Percentiles rank a stretch among this genome's conserved stretches.
phyloP scores from a whole-genome alignment of 2,797 vertebrate species.

The Falco peregrinus region DNA sequence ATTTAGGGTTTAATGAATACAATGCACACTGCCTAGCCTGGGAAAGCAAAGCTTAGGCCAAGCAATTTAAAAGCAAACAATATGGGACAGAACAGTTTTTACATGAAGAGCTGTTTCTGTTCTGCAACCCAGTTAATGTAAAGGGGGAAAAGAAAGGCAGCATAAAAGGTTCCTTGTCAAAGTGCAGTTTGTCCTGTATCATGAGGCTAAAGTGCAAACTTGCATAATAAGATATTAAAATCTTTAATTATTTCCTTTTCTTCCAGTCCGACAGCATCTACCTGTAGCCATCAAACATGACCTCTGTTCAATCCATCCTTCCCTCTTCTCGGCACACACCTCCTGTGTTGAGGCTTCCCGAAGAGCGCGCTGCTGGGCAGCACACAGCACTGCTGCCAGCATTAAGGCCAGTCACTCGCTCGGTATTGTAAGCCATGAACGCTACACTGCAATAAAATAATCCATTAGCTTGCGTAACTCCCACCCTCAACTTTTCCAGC shows the following conservation, averaged over 20 bases:
- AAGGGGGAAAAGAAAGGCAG: background rate
- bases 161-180: background rate
- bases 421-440: accelerated
- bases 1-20: background rate
- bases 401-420: background rate
- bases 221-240: background rate
- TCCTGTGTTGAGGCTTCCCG: accelerated
- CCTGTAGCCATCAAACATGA: background rate
- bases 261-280: background rate
- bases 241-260: conserved; percentile 26
- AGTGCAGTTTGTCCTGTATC: background rate
- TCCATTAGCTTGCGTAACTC: background rate
- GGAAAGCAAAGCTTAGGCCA: background rate
- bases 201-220: background rate
- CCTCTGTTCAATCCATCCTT: background rate
- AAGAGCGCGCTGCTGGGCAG: background rate
- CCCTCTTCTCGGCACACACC: background rate
- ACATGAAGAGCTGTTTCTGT: background rate
- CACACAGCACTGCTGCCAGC: background rate
- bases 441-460: background rate
- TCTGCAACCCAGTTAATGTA: background rate
- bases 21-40: background rate
- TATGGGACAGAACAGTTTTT: background rate
- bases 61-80: background rate
- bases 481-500: background rate